phyloP scores from a whole-genome alignment of 2,797 vertebrate species.

The Bradypodion ventrale region DNA sequence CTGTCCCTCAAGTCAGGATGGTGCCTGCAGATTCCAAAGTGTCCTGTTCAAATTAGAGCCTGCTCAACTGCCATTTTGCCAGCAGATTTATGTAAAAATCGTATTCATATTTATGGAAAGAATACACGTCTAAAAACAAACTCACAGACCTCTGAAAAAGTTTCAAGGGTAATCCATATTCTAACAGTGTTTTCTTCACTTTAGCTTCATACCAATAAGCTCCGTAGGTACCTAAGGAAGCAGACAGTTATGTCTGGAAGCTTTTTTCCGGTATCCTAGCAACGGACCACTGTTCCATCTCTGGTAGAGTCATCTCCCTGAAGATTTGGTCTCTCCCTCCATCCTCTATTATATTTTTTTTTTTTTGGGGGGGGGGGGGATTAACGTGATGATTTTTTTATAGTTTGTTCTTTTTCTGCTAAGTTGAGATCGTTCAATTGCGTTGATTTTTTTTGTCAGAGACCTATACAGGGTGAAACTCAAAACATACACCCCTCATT shows the following conservation, averaged over 20 bases:
- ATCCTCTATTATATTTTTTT: too few species aligned
- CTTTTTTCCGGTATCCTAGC: slow-evolving; percentile 21
- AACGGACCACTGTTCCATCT: slow-evolving; percentile 18
- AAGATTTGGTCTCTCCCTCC: background rate
- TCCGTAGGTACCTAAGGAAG: background rate
- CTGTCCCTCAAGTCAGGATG: too few species aligned
- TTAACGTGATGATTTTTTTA: background rate
- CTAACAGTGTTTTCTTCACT: background rate
- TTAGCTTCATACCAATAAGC: background rate
- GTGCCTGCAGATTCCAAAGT: background rate
- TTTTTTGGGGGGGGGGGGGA: too few species aligned
- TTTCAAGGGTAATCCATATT: background rate
- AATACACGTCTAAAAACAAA: background rate
- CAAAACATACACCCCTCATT: background rate
- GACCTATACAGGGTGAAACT: background rate
- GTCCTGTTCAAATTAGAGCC: background rate
- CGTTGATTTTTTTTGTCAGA: background rate
- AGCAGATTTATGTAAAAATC: background rate
- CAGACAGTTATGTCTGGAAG: slow-evolving; percentile 1
- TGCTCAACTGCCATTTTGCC: background rate
- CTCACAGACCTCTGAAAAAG: background rate
- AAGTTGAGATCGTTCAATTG: too few species aligned
- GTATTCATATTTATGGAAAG: too few species aligned
- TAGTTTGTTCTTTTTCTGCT: too few species aligned
- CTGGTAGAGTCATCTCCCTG: background rate